Evolutionary conservation across 2,113 vertebrate species (phyloP).

Genomic region (Solenodon paradoxus): DNA sequence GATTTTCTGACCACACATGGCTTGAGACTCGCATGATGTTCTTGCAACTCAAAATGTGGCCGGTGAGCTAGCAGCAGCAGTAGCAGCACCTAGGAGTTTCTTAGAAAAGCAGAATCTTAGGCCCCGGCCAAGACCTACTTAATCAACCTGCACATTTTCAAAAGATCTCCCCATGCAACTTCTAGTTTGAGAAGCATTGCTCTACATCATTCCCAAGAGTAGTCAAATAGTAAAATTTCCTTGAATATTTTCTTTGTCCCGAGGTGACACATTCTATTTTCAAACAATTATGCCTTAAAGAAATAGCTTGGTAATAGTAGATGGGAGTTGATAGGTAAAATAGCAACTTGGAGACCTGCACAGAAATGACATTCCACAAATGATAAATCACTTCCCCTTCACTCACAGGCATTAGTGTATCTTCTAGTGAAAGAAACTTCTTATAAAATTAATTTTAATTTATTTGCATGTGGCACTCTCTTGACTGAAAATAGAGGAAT

Average conservation of each 20-base stretch:
- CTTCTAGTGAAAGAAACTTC: background rate
- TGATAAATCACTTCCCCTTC: background rate
- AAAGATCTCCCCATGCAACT: background rate
- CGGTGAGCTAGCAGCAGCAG: background rate
- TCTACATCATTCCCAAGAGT: background rate
- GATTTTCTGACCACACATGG: background rate
- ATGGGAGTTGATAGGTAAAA: background rate
- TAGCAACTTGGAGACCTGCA: background rate
- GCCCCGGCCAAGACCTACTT: background rate
- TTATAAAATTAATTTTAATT: background rate
- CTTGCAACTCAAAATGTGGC: background rate
- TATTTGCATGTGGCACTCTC: background rate
- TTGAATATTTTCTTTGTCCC: background rate
- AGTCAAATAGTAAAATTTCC: background rate
- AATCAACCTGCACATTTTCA: background rate
- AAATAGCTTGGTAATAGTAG: background rate
- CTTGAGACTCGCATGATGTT: background rate
- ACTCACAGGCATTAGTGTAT: background rate
- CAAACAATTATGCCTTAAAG: background rate
- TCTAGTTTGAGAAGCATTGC: background rate
- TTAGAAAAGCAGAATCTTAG: background rate
- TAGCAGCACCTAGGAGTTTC: background rate
- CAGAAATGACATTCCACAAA: background rate
- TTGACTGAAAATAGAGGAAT: background rate
- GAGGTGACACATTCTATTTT: background rate